phyloP scores from a whole-genome alignment of 1,140 invertebrate species.

The Drosophila miranda region DNA sequence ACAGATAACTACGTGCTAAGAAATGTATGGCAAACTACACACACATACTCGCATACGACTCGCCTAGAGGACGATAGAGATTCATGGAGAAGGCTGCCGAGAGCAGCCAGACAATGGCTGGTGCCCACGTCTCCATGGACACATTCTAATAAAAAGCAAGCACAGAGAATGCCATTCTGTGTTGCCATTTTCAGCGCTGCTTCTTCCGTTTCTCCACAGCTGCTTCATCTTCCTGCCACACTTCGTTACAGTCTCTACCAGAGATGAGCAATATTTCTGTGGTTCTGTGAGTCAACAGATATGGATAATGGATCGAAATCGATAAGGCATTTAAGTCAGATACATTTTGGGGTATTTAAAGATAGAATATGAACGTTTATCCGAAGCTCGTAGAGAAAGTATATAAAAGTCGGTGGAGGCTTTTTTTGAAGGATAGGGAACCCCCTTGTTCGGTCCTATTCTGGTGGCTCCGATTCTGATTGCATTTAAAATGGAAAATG shows the following conservation, averaged over 20 bases:
- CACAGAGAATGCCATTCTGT: constrained; percentile 58
- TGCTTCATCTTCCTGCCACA: constrained; percentile 25
- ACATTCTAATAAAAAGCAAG: constrained; percentile 77
- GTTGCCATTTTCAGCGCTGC: constrained; percentile 52
- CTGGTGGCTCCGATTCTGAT: too few relatives aligned
- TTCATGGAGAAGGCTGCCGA: constrained; percentile 34
- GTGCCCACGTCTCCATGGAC: constrained; percentile 72
- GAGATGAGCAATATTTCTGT: constrained; percentile 47
- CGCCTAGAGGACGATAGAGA: constrained; percentile 27
- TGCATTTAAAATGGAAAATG: background rate
- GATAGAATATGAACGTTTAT: too few relatives aligned
- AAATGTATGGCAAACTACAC: constrained; percentile 69
- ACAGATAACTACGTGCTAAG: constrained; percentile 77
- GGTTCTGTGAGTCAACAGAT: background rate
- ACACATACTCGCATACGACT: constrained; percentile 26
- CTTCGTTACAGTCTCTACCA: constrained; percentile 16
- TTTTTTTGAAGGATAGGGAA: too few relatives aligned
- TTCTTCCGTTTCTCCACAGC: constrained; percentile 25
- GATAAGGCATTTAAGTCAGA: too few relatives aligned
- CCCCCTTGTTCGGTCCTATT: too few relatives aligned
- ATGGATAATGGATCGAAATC: too few relatives aligned
- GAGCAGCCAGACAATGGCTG: constrained; percentile 63
- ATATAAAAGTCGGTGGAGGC: too few relatives aligned
- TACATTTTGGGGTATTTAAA: too few relatives aligned
- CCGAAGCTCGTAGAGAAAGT: too few relatives aligned